Conservation (phyloP, 2,888 invertebrate species). For the Pimpla rufipes region DNA sequence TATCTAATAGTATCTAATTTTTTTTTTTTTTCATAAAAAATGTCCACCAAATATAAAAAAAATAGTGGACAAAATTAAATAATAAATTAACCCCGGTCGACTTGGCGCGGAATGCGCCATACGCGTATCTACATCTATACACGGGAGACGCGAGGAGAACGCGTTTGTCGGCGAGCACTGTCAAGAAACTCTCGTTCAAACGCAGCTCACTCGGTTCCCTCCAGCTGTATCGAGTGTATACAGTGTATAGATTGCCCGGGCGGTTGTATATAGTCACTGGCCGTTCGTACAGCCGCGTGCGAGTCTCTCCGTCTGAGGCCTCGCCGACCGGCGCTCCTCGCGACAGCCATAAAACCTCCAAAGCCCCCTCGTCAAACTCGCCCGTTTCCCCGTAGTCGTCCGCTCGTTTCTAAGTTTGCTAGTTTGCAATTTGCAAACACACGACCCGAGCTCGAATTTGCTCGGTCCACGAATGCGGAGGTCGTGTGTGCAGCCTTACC, state of each 20-base stretch:
- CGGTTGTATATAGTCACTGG: constrained; percentile 48
- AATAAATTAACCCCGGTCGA: no score
- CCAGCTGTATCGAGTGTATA: constrained; percentile 57
- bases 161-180: constrained; percentile 64
- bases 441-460: neutral
- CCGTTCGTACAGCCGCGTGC: constrained; percentile 37
- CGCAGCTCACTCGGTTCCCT: constrained; percentile 23
- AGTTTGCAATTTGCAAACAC: constrained; percentile 58
- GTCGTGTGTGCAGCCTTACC: neutral
- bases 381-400: neutral
- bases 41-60: no score
- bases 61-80: no score
- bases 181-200: constrained; percentile 53
- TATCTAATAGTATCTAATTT: no score
- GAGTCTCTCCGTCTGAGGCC: constrained; percentile 3
- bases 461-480: neutral
- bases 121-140: constrained; percentile 22
- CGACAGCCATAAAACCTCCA: constrained; percentile 40
- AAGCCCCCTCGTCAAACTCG: constrained; percentile 53
- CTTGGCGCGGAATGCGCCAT: neutral
- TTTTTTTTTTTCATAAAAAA: no score
- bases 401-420: constrained; percentile 14
- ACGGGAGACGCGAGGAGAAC: constrained; percentile 17
- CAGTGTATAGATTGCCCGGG: constrained; percentile 41
- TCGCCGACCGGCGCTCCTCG: constrained; percentile 1